Percentiles rank a stretch among this genome's conserved stretches.
phyloP scores from a whole-genome alignment of 2,113 vertebrate genomes.

The Anguilla japonica region DNA sequence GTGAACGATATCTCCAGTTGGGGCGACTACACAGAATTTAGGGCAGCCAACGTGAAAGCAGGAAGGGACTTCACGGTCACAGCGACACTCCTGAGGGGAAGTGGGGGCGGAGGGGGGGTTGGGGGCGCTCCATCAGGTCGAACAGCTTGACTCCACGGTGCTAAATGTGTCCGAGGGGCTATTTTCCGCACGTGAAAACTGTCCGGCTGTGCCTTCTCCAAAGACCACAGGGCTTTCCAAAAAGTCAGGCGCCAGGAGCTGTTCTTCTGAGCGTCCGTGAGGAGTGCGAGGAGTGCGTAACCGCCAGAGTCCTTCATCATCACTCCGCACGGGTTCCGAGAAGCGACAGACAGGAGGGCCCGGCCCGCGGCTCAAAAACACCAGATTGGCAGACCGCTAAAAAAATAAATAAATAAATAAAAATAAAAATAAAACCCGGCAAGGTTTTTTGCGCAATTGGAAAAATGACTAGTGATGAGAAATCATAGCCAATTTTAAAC shows the following conservation, averaged over 20 bases:
- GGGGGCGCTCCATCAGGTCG: background rate
- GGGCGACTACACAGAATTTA: too few relatives aligned
- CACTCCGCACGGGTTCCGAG: background rate
- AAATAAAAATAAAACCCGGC: too few relatives aligned
- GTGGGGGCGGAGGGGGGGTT: too few relatives aligned
- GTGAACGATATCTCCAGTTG: too few relatives aligned
- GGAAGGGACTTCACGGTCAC: too few relatives aligned
- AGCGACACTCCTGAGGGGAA: too few relatives aligned
- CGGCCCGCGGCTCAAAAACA: too few relatives aligned
- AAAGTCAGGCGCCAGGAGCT: background rate
- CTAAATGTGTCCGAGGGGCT: background rate
- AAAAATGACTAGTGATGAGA: too few relatives aligned
- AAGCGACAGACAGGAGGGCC: background rate
- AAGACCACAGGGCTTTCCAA: background rate
- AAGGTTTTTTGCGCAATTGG: too few relatives aligned
- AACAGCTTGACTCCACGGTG: background rate
- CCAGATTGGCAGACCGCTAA: too few relatives aligned
- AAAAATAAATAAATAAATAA: too few relatives aligned
- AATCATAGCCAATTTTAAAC: too few relatives aligned
- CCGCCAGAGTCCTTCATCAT: background rate
- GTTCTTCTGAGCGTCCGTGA: background rate
- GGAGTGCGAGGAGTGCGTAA: background rate
- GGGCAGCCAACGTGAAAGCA: background rate
- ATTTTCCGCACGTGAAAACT: background rate
- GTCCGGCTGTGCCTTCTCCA: background rate